Conservation (phyloP, 2,888 invertebrate species). For the Galerucella pusilla region DNA sequence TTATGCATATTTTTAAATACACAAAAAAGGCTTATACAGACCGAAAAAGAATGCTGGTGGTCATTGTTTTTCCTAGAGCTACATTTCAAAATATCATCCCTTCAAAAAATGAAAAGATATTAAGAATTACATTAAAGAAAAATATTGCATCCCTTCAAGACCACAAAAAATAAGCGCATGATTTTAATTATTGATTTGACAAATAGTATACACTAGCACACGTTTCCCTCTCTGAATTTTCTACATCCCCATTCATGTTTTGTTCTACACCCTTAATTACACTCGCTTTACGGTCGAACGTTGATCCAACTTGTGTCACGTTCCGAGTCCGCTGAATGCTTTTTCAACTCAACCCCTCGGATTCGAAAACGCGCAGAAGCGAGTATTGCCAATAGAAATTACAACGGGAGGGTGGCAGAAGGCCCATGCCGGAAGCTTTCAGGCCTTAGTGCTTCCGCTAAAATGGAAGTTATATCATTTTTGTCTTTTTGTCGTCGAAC, state of each 20-base stretch:
- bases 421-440: conserved; percentile 60
- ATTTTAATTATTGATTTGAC: conserved; percentile 58
- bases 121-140: neutral
- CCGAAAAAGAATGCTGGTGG: too few species aligned
- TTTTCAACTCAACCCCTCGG: conserved; percentile 30
- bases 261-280: conserved; percentile 5
- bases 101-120: neutral
- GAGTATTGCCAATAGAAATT: conserved; percentile 54
- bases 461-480: conserved; percentile 60
- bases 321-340: conserved; percentile 7
- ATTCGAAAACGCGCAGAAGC: conserved; percentile 49
- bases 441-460: conserved; percentile 62
- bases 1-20: too few species aligned
- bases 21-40: too few species aligned
- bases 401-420: conserved; percentile 54
- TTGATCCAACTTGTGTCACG: conserved; percentile 12
- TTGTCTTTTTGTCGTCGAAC: conserved; percentile 42
- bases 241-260: conserved; percentile 14
- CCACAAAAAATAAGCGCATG: conserved; percentile 52
- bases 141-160: conserved; percentile 23
- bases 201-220: conserved; percentile 46
- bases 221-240: conserved; percentile 22
- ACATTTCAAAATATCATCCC: neutral
- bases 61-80: too few species aligned
- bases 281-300: conserved; percentile 6